Conservation (phyloP, 1,140 invertebrate species). For the Drosophila bipectinata region DNA sequence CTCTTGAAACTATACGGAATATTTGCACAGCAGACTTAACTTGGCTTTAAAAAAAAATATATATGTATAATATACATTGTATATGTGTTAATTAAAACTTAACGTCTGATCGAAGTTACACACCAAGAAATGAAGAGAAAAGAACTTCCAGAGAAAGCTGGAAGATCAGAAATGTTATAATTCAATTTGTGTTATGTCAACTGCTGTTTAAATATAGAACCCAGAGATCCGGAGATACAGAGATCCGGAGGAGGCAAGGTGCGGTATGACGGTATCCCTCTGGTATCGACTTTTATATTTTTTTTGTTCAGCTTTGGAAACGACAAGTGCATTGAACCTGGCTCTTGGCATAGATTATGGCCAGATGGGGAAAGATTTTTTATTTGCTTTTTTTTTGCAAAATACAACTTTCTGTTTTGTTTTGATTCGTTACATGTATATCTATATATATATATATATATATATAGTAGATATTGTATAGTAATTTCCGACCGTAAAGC, state of each 20-base stretch:
- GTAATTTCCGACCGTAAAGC: constrained; percentile 13
- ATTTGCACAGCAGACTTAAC: constrained; percentile 6
- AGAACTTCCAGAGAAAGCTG: constrained; percentile 2
- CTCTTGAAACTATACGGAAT: not conserved
- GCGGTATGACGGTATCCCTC: not conserved
- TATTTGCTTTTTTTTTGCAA: not conserved
- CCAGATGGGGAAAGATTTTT: constrained; percentile 6
- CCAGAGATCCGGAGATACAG: not conserved
- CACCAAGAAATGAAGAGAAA: not conserved
- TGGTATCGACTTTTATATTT: not conserved
- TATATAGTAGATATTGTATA: not conserved
- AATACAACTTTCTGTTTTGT: constrained; percentile 2
- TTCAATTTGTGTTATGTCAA: constrained; percentile 71
- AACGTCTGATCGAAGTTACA: constrained; percentile 65
- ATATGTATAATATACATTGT: too few relatives aligned
- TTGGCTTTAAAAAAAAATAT: too few relatives aligned
- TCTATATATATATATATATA: not conserved
- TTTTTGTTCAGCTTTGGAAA: constrained; percentile 47
- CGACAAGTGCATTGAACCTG: constrained; percentile 59
- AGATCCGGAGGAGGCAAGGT: not conserved
- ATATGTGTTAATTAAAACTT: constrained; percentile 76
- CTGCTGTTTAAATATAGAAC: constrained; percentile 39
- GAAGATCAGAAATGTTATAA: constrained; percentile 55
- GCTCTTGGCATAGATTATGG: constrained; percentile 5
- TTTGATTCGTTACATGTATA: not conserved